Percentiles rank a stretch among this genome's conserved stretches.
phyloP scores from a whole-genome alignment of 2,113 vertebrate genomes.

The Leptosomus discolor region DNA sequence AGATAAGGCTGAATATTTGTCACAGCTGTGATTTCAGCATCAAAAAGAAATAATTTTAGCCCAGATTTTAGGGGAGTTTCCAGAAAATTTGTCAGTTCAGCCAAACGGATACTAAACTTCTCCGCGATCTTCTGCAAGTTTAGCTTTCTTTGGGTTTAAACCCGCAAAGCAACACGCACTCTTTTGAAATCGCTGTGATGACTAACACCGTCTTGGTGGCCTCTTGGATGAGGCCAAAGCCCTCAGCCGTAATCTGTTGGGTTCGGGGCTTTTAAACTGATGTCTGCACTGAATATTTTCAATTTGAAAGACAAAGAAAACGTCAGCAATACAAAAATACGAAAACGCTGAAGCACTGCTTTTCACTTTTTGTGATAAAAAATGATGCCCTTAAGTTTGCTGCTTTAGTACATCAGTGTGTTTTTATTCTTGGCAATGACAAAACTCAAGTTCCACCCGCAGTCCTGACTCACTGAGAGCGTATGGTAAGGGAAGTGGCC shows the following conservation, averaged over 20 bases:
- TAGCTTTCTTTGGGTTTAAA: not conserved
- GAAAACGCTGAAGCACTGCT: not conserved
- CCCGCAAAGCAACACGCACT: not conserved
- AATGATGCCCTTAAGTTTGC: not conserved
- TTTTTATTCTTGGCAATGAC: slow-evolving; percentile 28
- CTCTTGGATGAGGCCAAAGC: not conserved
- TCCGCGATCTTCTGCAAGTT: not conserved
- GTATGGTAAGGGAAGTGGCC: slow-evolving; percentile 45
- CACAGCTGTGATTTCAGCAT: slow-evolving; percentile 68
- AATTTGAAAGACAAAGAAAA: not conserved
- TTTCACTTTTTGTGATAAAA: not conserved
- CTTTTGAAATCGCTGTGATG: not conserved
- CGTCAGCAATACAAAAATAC: not conserved
- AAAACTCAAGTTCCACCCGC: slow-evolving; percentile 41
- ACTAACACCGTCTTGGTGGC: not conserved
- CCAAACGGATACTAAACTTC: slow-evolving; percentile 10
- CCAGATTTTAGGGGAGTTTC: slow-evolving; percentile 53
- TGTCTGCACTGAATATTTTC: not conserved
- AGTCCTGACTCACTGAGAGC: slow-evolving; percentile 51
- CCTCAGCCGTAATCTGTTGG: not conserved
- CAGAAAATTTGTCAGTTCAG: slow-evolving; percentile 50
- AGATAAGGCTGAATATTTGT: slow-evolving; percentile 54
- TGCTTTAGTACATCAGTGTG: not conserved
- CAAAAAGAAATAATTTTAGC: slow-evolving; percentile 63
- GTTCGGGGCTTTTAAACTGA: not conserved